Base-by-base conservation (phyloP, 2,888 invertebrate genomes). In the Spilosoma lubricipeda region DNA sequence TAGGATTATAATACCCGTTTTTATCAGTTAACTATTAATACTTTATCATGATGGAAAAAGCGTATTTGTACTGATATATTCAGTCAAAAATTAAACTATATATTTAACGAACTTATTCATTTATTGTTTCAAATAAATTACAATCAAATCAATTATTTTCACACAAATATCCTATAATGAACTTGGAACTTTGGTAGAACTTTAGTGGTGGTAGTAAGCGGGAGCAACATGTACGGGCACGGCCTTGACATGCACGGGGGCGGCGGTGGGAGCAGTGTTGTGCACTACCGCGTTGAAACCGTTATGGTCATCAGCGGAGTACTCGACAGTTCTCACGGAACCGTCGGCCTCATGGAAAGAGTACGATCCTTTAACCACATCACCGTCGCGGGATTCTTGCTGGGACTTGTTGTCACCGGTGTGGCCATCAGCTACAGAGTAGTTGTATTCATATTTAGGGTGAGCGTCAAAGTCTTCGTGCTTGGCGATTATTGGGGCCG, bases 361-460 rank as follows among this genome's bases (percentile, higher is more conserved):
- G 91, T 96, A 95, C 18, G 93, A 92, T 79, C 96, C 96, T 87
- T 95, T 94, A 68, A 96, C 96, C 5, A 91, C 92, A 84, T 96
- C 96, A 72, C 96, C 96, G 76, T 96, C 96, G 76, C 94, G 92
- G 79, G 87, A 81, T 83, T 96, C 96, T 80, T 95, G 94, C 87
- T 95, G 95, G 79, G 92, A 91, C 89, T 96, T 96, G 89, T 93
- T 91, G 91, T 96, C 96, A 68, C 96, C 96, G 85, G 96, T 94
- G 89, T 95, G 94, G 52, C 92, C 92, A 86, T 96, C 96, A 82
- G 94, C 91, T 9, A 96, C 95, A 69, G 95, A 94, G 89, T 96
- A 96, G 76, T 90, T 92, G 91, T 92, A 96, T 84, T 94, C 92
- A 87, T 93, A 93, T 84, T 92, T 90, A 72, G 93, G 93, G 89